A percentile compares a stretch with the other conserved stretches of the same genome.
Conservation (phyloP, 2,113 vertebrate genomes). For the Anseranas semipalmata region DNA sequence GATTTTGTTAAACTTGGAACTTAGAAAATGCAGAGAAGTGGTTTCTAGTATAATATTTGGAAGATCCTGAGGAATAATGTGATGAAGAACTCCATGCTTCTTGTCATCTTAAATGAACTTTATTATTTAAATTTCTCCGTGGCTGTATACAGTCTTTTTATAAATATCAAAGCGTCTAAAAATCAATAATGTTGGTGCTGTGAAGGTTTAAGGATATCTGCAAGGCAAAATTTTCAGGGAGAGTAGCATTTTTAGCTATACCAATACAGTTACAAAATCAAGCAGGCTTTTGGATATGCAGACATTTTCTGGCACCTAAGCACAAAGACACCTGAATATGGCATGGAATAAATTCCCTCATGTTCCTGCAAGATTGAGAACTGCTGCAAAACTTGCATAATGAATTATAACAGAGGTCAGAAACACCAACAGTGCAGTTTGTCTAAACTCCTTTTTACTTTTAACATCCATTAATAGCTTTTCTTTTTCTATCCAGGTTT, state of each 20-base stretch:
- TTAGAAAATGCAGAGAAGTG: background rate
- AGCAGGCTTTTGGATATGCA: background rate
- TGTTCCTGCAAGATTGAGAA: background rate
- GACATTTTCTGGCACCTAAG: background rate
- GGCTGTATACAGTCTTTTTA: background rate
- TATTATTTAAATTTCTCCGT: background rate
- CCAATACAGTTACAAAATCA: background rate
- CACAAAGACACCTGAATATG: background rate
- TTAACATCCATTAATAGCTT: background rate
- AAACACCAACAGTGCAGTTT: background rate
- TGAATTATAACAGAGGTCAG: background rate
- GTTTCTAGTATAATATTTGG: background rate
- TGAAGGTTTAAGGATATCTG: background rate
- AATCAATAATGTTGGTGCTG: background rate
- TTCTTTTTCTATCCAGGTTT: background rate
- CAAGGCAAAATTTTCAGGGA: background rate
- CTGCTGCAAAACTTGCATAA: background rate
- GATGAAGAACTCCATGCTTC: background rate
- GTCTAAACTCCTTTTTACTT: background rate
- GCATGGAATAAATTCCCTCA: background rate
- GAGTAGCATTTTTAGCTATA: background rate
- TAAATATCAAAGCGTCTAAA: background rate
- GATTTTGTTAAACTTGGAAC: background rate
- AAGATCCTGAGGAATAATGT: background rate
- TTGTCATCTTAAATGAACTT: background rate